phyloP scores from a whole-genome alignment of 35 echinoderm and acorn worm species.

The Lytechinus variegatus region DNA sequence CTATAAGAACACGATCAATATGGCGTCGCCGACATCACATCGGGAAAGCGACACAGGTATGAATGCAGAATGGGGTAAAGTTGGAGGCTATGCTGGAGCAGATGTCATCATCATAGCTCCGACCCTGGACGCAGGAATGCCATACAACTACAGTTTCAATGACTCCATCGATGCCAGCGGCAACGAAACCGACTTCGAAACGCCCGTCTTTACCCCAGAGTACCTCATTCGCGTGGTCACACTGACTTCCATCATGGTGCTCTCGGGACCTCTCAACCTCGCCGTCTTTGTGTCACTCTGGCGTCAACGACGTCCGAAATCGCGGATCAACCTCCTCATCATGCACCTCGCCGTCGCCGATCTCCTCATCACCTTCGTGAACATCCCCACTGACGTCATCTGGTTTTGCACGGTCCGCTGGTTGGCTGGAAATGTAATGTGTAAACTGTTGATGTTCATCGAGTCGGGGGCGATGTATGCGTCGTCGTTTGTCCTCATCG shows the following conservation, averaged over 20 bases:
- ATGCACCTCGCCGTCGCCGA: slow-evolving; percentile 75
- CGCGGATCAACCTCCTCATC: slow-evolving; percentile 79
- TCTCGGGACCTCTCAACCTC: slow-evolving; percentile 56
- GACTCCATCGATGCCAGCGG: slow-evolving; percentile 22
- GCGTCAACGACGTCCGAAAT: slow-evolving; percentile 59
- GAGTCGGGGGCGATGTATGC: slow-evolving; percentile 59
- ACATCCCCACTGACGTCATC: slow-evolving; percentile 68
- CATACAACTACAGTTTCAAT: not conserved
- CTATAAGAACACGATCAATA: not conserved
- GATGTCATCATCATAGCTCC: slow-evolving; percentile 24
- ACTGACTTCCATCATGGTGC: slow-evolving; percentile 50
- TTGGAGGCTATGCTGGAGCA: not conserved
- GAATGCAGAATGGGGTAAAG: slow-evolving; percentile 9
- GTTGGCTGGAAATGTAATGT: slow-evolving; percentile 67
- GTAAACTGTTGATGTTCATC: slow-evolving; percentile 73
- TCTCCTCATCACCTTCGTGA: slow-evolving; percentile 72
- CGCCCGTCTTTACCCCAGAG: slow-evolving; percentile 34
- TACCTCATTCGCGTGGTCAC: slow-evolving; percentile 41
- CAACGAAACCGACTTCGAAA: slow-evolving; percentile 1
- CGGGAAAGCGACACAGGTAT: not conserved
- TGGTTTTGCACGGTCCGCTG: slow-evolving; percentile 65
- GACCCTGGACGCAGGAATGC: not conserved
- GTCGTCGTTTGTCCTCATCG: slow-evolving; percentile 83
- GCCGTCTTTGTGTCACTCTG: slow-evolving; percentile 60
- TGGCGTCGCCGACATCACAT: slow-evolving; percentile 26